These are phyloP conservation scores for Bradysia coprophila DNA, from an alignment of 1,140 invertebrate species.

Conservation along the genomic window DNA sequence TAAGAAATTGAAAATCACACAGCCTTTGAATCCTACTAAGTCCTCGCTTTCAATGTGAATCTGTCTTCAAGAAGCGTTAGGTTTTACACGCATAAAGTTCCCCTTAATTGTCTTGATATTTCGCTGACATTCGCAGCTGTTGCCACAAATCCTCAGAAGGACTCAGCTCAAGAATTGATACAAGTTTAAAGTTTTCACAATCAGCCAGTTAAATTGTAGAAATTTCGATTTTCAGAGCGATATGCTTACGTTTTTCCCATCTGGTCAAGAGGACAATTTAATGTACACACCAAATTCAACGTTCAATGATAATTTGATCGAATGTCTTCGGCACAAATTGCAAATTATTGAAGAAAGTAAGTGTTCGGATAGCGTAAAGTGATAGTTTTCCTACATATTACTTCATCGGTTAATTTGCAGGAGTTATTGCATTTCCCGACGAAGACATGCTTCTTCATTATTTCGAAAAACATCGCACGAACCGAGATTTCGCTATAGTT, in stretches of 20 bases:
- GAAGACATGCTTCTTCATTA: not conserved
- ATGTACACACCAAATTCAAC: slow-evolving; percentile 20
- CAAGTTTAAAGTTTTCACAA: no score
- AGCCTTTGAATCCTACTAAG: no score
- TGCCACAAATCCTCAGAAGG: no score
- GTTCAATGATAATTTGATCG: slow-evolving; percentile 16
- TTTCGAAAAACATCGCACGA: not conserved
- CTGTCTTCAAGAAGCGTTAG: no score
- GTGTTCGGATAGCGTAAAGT: slow-evolving; percentile 6
- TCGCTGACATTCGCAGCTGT: no score
- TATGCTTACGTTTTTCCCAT: slow-evolving; percentile 6
- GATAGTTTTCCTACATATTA: slow-evolving; percentile 3
- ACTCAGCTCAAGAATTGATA: no score
- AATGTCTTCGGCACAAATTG: slow-evolving; percentile 17
- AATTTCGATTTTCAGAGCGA: not conserved
- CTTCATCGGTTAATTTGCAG: not conserved
- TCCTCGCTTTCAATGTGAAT: no score
- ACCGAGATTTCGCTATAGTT: not conserved
- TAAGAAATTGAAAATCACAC: no score
- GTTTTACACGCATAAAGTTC: no score
- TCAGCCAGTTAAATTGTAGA: no score
- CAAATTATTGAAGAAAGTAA: slow-evolving; percentile 19
- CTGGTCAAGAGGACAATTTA: slow-evolving; percentile 13
- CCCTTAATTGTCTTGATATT: no score
- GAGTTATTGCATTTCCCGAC: not conserved